phyloP scores from a whole-genome alignment of 2,888 invertebrate genomes.

The Drosophila mimetica region DNA sequence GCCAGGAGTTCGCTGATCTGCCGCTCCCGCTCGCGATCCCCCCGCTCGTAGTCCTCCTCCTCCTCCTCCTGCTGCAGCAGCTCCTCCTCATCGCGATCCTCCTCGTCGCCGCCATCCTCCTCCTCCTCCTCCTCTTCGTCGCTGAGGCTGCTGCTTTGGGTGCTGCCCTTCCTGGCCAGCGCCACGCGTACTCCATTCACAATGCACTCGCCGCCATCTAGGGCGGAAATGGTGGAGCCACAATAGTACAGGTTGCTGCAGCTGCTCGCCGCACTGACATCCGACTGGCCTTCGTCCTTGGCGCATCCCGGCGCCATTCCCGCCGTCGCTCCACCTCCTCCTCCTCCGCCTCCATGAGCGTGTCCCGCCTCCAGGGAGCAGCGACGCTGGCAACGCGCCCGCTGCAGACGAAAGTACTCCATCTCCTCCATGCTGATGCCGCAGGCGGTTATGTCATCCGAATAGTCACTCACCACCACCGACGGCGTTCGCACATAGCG shows the following conservation, averaged over 20 bases:
- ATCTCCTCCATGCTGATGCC: conserved; percentile 87
- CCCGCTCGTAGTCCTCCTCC: conserved; percentile 15
- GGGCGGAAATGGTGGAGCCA: conserved; percentile 86
- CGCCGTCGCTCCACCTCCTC: conserved; percentile 53
- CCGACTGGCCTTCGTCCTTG: conserved; percentile 83
- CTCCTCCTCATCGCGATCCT: conserved; percentile 63
- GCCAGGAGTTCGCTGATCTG: conserved; percentile 71
- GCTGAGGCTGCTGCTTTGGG: conserved; percentile 84
- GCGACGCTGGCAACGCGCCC: conserved; percentile 81
- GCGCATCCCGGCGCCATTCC: conserved; percentile 37
- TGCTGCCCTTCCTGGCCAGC: conserved; percentile 87
- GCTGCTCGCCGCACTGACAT: conserved; percentile 86
- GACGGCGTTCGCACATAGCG: conserved; percentile 92
- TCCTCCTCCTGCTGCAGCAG: conserved; percentile 36
- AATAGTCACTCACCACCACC: conserved; percentile 94
- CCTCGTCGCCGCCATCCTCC: conserved; percentile 81
- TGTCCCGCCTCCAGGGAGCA: conserved; percentile 81
- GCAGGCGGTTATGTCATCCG: conserved; percentile 88
- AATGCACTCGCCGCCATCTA: conserved; percentile 85
- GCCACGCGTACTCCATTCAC: conserved; percentile 86
- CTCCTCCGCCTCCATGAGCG: conserved; percentile 14
- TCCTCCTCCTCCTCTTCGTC: conserved; percentile 85
- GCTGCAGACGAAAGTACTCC: conserved; percentile 86
- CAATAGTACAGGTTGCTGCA: conserved; percentile 87
- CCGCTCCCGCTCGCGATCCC: conserved; percentile 30